Evolutionary conservation across 2,888 invertebrate species (phyloP), one percentile per base, ranked within the genome.

Genomic region (Drosophila mimica): DNA sequence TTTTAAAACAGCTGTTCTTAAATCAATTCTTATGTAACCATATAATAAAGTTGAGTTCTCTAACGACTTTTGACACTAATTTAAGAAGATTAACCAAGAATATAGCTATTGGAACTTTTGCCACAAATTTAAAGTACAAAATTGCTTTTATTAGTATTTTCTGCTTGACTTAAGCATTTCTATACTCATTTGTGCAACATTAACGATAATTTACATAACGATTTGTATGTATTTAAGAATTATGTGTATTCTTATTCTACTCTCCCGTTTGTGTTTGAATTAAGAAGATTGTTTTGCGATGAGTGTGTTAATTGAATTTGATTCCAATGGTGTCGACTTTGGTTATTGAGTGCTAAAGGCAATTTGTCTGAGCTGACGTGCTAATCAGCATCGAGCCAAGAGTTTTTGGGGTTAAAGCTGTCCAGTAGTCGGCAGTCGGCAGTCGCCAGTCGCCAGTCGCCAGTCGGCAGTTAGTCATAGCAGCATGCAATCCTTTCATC

Each of bases 321-420:
- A 13, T 30, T 30, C 15, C 30, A 57, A 62, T 65, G 59, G 25
- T 61, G 69, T 66, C 80, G 48, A 61, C 46, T 67, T 78, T 68
- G 79, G 84, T 88, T 74, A 83, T 70, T 38, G 73, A 67, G 46
- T 65, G 78, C 83, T 70, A 53, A 49, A 63, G 54, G 73, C 85
- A 89, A 88, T 88, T 75, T 82, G 68, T 85, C 73, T 76, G 63
- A 85, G 88, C 71, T 61, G 56, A 63, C 70, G 74, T 78, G 78
- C 85, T 86, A 85, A 85, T 85, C 86, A 88, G 83, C 83, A 70
- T 20, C 54, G 46, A 54, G 7, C 31, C 49, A 33, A 56, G 31
- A 56, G 51, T 34, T 52, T 34, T 20, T 43, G 53, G 34, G 34
- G 56, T 36, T 49, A 52, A 59, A 67, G 57, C 63, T 58, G 46